Percentiles rank a stretch among this genome's conserved stretches.
These are phyloP conservation scores for Chrysogorgia sp. DNA, from an alignment of 92 coral and sea anemone species.

Conservation along the genomic window DNA sequence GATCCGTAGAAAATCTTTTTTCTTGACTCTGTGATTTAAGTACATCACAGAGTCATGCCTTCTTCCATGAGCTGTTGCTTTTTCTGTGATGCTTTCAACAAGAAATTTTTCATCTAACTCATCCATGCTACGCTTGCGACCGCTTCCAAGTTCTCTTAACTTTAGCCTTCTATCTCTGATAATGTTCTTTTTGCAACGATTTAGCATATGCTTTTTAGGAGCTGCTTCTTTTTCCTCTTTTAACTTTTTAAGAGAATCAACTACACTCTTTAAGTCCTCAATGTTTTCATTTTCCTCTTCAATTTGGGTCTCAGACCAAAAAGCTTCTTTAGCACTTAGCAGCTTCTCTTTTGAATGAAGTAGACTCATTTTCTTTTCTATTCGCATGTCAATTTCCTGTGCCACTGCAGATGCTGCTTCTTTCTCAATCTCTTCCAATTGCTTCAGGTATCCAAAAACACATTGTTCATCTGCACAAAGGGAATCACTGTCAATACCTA, in stretches of 20 bases:
- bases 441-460: no score
- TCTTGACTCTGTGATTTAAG: conserved; percentile 61
- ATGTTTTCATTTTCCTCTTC: conserved; percentile 46
- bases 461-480: no score
- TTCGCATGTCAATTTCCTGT: conserved; percentile 50
- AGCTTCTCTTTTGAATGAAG: conserved; percentile 46
- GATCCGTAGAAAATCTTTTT: conserved; percentile 55
- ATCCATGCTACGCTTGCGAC: conserved; percentile 53
- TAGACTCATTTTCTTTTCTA: conserved; percentile 46
- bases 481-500: no score
- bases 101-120: conserved; percentile 60
- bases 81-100: conserved; percentile 53
- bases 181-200: conserved; percentile 34
- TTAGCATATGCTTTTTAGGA: conserved; percentile 59
- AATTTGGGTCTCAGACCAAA: conserved; percentile 41
- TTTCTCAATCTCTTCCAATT: conserved; percentile 49
- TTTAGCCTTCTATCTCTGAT: conserved; percentile 53
- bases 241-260: conserved; percentile 50
- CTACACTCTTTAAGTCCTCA: conserved; percentile 60
- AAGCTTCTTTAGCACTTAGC: conserved; percentile 26
- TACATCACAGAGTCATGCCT: conserved; percentile 65
- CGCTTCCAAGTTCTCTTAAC: conserved; percentile 62
- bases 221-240: conserved; percentile 49
- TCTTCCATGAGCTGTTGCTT: conserved; percentile 70
- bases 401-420: conserved; percentile 33